phyloP scores from a whole-genome alignment of 2,888 invertebrate species.

The Disparrhopalites patrizii region DNA sequence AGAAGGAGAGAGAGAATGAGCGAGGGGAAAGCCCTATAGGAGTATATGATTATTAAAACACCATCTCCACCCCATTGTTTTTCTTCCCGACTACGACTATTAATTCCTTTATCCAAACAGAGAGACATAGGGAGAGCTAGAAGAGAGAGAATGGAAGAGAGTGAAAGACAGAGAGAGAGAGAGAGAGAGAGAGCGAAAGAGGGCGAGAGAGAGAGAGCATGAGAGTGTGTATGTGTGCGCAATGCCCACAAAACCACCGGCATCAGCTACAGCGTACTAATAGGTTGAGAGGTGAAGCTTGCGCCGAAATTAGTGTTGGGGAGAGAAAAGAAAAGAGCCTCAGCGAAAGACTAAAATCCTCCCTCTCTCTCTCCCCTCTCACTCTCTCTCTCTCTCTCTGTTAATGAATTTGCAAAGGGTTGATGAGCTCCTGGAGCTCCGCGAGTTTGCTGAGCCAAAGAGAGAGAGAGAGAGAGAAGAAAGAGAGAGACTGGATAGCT shows the following conservation, averaged over 20 bases:
- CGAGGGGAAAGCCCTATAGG: too few relatives aligned
- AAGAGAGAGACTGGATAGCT: background rate
- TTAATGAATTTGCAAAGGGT: slow-evolving; percentile 29
- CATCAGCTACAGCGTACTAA: background rate
- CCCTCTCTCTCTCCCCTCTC: too few relatives aligned
- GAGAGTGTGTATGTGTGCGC: slow-evolving; percentile 6
- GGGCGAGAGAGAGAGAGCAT: background rate
- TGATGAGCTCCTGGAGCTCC: slow-evolving; percentile 21
- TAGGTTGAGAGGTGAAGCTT: slow-evolving; percentile 21
- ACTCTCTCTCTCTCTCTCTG: background rate
- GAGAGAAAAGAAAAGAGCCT: background rate
- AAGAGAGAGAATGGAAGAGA: background rate
- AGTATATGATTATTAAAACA: too few relatives aligned
- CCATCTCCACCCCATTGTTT: too few relatives aligned
- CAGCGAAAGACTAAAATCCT: slow-evolving; percentile 25
- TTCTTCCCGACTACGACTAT: too few relatives aligned
- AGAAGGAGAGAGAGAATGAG: too few relatives aligned
- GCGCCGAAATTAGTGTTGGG: slow-evolving; percentile 27
- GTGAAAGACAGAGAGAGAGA: background rate
- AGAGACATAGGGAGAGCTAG: background rate
- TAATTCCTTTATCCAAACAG: too few relatives aligned
- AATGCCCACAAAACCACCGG: too few relatives aligned
- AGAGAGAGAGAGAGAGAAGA: background rate
- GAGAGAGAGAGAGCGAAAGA: background rate
- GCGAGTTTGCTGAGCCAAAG: background rate